These are phyloP conservation scores for Bos indicus DNA, from an alignment of 2,113 vertebrate genomes.

Conservation along the genomic window DNA sequence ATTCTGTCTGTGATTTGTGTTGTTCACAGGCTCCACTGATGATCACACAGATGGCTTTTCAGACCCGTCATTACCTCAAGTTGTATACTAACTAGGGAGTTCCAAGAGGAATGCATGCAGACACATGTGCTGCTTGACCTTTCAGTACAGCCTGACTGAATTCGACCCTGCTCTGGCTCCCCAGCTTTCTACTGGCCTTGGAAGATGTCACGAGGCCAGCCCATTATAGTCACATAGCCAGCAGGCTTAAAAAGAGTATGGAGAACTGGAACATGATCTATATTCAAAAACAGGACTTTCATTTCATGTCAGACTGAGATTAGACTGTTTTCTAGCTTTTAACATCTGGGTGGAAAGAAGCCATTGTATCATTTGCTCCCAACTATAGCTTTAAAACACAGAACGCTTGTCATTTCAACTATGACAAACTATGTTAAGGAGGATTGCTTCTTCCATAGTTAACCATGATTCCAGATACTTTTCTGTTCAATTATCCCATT, in stretches of 20 bases:
- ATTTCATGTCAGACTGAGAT: slow-evolving; percentile 2
- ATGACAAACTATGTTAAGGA: neutral
- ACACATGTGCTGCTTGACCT: neutral
- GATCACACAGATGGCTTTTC: slow-evolving; percentile 1
- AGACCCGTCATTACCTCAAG: neutral
- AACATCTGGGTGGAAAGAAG: neutral
- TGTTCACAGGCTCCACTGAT: neutral
- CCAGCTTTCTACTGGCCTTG: slow-evolving; percentile 14
- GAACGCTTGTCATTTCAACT: neutral
- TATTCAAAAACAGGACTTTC: neutral
- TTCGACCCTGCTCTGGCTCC: neutral
- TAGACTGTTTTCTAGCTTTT: neutral
- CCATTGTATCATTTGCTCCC: neutral
- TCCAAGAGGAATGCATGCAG: neutral
- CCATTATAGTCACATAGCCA: neutral
- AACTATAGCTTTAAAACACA: neutral
- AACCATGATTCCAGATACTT: neutral
- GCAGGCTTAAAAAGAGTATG: neutral
- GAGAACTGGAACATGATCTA: neutral
- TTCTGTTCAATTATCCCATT: neutral
- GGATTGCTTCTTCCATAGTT: neutral
- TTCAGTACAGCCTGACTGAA: neutral
- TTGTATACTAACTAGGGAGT: neutral
- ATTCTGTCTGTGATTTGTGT: neutral
- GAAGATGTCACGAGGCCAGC: neutral